Evolutionary conservation across 1,140 invertebrate genomes (phyloP), one percentile per base, ranked within the genome.

Genomic region (Drosophila baimaii): DNA sequence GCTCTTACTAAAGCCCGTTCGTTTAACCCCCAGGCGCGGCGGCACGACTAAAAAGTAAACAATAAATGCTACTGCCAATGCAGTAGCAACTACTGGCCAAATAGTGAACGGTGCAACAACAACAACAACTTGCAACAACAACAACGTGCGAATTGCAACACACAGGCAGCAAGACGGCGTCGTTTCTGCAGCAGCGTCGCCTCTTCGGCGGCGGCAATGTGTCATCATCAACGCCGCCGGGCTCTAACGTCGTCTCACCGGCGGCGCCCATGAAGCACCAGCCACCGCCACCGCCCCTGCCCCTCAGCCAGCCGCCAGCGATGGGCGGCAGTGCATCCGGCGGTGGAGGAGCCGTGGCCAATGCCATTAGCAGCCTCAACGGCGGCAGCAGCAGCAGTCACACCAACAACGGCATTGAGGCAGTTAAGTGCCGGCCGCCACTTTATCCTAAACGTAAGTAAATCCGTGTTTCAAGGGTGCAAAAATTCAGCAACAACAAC

Each of bases 401-500:
- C 51, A 75, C 51, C 63, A 75, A n/a, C 47, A 76, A 47, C 31
- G 52, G 31, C 68, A 82, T 46, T n/a, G 83, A 80, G 39, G 10
- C 84, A 39, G 57, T 31, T 29, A 86, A 74, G 52, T 70, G 68
- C 41, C 79, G 84, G 5, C 84, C 84, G 49, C 52, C 85, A 23
- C 52, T 88, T 47, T 88, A 80, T 66, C 84, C 84, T 13, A 88
- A 88, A 89, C 84, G 84, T 88, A 61, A 88, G 84, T 88, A 68
- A 65, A 68, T 25, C n/a, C 31, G 2, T n/a, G 0, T 10, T 19
- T 37, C 17, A 29, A 54, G 41, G 65, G 51, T 57, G 65, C 54
- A 3, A 29, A 46, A 35, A 46, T 9, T 5, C 25, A 37, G 25
- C n/a, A 10, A 6, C 5, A 15, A 31, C 1, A 25, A 35, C n/a